These are phyloP conservation scores for Netelia fuscicornis DNA, from an alignment of 2,888 invertebrate genomes.

Conservation along the genomic window DNA sequence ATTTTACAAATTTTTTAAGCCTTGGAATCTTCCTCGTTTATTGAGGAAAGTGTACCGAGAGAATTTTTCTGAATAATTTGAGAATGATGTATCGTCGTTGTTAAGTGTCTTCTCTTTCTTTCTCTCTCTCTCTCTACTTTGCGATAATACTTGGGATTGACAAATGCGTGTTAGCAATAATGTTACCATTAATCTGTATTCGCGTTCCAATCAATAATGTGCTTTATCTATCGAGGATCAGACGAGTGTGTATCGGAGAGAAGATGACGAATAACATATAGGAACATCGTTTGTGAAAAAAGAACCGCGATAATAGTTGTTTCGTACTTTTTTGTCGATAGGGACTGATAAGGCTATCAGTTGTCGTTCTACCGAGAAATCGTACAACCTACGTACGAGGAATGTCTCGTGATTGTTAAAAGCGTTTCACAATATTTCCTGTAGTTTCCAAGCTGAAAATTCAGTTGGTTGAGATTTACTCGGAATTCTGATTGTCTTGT, in stretches of 20 bases:
- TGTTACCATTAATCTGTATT: too few relatives aligned
- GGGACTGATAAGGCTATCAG: neutral
- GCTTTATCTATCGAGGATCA: neutral
- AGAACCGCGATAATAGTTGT: neutral
- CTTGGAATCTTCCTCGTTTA: neutral
- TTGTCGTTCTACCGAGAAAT: neutral
- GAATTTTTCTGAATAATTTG: too few relatives aligned
- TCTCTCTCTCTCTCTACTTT: neutral
- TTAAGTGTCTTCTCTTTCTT: neutral
- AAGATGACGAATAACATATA: neutral
- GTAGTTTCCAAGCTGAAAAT: neutral
- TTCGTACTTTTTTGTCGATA: neutral
- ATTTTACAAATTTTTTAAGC: neutral
- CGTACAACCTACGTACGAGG: neutral
- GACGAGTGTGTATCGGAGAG: neutral
- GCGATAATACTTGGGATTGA: neutral
- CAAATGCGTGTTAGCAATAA: too few relatives aligned
- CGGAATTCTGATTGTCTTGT: too few relatives aligned
- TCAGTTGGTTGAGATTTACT: too few relatives aligned
- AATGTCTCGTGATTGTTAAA: neutral
- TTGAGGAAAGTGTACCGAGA: neutral
- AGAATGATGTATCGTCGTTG: neutral
- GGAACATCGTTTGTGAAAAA: neutral
- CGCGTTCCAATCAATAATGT: neutral
- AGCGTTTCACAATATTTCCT: neutral